phyloP scores from a whole-genome alignment of 35 echinoderm and acorn worm species.

The Ptychodera flava region DNA sequence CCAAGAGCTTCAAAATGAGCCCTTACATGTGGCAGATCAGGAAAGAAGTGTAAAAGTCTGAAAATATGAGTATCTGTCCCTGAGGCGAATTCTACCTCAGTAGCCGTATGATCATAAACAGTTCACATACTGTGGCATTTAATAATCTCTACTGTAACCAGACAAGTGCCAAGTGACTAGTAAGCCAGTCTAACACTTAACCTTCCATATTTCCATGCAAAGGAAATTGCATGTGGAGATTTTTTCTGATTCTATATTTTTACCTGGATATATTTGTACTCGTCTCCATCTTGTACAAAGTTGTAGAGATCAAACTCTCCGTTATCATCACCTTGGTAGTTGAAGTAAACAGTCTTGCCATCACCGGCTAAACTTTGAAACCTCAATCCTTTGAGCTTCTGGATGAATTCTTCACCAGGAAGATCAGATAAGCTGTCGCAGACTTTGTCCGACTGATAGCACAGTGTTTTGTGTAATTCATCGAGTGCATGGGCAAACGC shows the following conservation, averaged over 20 bases:
- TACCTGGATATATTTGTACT: not conserved
- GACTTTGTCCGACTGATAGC: constrained; percentile 4
- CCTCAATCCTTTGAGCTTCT: not conserved
- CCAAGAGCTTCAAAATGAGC: too few species aligned
- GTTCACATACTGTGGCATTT: too few species aligned
- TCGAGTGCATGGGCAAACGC: constrained; percentile 46
- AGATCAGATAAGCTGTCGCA: constrained; percentile 45
- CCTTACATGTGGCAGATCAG: too few species aligned
- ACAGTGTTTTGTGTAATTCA: constrained; percentile 29
- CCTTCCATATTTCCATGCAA: too few species aligned
- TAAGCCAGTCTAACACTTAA: too few species aligned
- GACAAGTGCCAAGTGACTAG: too few species aligned
- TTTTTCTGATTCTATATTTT: constrained; percentile 10
- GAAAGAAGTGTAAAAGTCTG: too few species aligned
- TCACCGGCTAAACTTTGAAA: constrained; percentile 59
- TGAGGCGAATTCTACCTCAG: too few species aligned
- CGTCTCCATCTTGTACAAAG: constrained; percentile 18
- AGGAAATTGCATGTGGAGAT: too few species aligned
- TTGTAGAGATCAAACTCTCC: constrained; percentile 58
- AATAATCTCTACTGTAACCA: too few species aligned
- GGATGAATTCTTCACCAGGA: constrained; percentile 46
- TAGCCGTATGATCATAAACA: too few species aligned
- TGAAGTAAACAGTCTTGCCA: constrained; percentile 19
- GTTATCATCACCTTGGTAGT: constrained; percentile 41
- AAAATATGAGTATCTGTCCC: too few species aligned